phyloP scores from a whole-genome alignment of 2,797 vertebrate species.

The Micropoecilia bifurca region DNA sequence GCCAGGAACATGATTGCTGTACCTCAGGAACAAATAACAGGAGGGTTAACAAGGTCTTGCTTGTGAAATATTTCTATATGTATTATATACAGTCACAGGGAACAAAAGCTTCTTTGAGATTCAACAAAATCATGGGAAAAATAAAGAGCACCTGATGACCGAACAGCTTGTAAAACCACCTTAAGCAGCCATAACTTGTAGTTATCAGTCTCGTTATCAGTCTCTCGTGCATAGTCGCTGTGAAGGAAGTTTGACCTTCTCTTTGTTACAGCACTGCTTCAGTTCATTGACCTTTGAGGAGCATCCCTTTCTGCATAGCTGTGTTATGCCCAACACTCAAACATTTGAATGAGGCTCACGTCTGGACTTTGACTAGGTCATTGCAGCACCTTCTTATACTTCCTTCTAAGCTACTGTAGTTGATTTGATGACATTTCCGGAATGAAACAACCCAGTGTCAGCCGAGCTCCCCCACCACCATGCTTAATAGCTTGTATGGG shows the following conservation, averaged over 20 bases:
- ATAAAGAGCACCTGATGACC: background rate
- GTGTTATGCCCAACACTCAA: background rate
- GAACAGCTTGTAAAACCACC: slow-evolving; percentile 1
- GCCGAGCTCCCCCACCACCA: background rate
- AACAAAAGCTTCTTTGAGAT: background rate
- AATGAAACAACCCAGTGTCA: background rate
- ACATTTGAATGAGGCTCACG: background rate
- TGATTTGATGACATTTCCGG: background rate
- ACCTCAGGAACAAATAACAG: too few species aligned
- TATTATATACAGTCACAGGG: background rate
- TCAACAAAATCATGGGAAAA: background rate
- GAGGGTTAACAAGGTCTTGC: background rate
- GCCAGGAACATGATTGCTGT: too few species aligned
- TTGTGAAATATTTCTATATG: background rate
- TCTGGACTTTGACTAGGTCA: background rate
- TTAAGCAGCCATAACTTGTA: background rate
- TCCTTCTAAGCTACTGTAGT: background rate
- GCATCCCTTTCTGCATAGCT: background rate
- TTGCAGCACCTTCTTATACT: background rate
- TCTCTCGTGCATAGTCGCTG: background rate
- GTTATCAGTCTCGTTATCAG: background rate
- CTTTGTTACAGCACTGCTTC: background rate
- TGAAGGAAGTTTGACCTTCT: background rate
- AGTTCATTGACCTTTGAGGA: slow-evolving; percentile 4
- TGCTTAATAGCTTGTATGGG: background rate